These are phyloP conservation scores for Verasper variegatus DNA, from an alignment of 2,113 vertebrate genomes.

Conservation along the genomic window DNA sequence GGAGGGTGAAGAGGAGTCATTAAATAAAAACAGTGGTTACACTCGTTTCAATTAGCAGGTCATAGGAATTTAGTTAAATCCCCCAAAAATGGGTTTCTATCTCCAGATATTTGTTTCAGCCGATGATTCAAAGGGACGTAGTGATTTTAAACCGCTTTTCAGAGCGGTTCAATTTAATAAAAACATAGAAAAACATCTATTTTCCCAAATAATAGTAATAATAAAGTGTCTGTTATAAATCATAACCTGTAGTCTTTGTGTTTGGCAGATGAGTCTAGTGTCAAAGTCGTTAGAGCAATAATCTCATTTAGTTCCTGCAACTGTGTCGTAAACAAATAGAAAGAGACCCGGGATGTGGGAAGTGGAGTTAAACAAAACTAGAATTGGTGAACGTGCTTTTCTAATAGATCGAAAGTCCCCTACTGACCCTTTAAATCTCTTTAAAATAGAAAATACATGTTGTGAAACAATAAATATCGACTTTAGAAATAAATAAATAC, in stretches of 20 bases:
- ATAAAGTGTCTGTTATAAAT: no score
- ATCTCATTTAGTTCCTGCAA: not conserved
- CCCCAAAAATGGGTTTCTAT: no score
- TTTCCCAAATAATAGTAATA: no score
- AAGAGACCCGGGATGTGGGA: no score
- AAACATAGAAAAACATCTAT: no score
- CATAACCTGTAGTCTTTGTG: no score
- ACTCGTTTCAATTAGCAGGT: not conserved
- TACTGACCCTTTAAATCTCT: not conserved
- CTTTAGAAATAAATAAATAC: not conserved
- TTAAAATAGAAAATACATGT: not conserved
- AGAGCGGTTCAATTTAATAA: no score
- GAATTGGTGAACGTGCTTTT: not conserved
- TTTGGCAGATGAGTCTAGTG: no score
- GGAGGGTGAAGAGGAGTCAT: constrained; percentile 6
- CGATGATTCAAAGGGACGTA: not conserved
- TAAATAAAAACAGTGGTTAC: not conserved
- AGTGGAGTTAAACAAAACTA: not conserved
- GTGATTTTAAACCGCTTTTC: not conserved
- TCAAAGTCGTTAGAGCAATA: not conserved
- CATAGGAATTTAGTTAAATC: not conserved
- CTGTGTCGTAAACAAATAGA: not conserved
- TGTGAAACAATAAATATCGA: constrained; percentile 10
- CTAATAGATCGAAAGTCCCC: not conserved
- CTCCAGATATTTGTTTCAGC: not conserved